These are phyloP conservation scores for Alectura lathami DNA, from an alignment of 2,113 vertebrate genomes.

Conservation along the genomic window DNA sequence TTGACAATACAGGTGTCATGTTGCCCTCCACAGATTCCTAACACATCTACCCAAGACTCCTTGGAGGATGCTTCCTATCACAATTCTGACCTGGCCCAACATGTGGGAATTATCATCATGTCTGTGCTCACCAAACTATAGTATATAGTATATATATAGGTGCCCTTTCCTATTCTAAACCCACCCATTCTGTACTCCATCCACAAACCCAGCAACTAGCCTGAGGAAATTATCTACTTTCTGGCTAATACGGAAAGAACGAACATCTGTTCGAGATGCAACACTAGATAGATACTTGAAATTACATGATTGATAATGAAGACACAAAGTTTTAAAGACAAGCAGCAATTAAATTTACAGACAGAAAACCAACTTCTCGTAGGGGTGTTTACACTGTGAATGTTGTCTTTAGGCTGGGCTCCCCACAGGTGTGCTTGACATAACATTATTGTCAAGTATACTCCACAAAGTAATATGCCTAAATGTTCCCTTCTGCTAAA, in stretches of 20 bases:
- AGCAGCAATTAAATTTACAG: conserved; percentile 37
- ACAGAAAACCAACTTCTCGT: conserved; percentile 13
- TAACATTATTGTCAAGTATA: background rate
- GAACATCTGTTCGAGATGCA: conserved; percentile 30
- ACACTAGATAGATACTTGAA: conserved; percentile 20
- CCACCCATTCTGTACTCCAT: background rate
- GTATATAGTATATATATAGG: too few relatives aligned
- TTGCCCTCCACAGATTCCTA: background rate
- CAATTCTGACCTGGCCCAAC: background rate
- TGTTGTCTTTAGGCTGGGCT: background rate
- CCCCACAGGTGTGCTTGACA: background rate
- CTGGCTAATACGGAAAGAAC: background rate
- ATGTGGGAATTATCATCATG: background rate
- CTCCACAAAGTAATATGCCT: background rate
- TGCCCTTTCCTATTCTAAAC: background rate
- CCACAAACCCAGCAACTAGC: background rate
- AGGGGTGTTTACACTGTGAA: background rate
- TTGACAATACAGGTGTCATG: background rate
- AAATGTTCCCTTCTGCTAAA: background rate
- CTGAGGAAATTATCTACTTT: conserved; percentile 3
- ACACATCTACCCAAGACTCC: background rate
- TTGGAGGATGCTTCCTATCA: background rate
- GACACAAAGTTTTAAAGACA: background rate
- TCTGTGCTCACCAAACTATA: background rate
- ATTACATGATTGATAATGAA: conserved; percentile 48